A percentile compares a stretch with the other conserved stretches of the same genome.
phyloP scores from a whole-genome alignment of 1,140 invertebrate genomes.

The Drosophila auraria region DNA sequence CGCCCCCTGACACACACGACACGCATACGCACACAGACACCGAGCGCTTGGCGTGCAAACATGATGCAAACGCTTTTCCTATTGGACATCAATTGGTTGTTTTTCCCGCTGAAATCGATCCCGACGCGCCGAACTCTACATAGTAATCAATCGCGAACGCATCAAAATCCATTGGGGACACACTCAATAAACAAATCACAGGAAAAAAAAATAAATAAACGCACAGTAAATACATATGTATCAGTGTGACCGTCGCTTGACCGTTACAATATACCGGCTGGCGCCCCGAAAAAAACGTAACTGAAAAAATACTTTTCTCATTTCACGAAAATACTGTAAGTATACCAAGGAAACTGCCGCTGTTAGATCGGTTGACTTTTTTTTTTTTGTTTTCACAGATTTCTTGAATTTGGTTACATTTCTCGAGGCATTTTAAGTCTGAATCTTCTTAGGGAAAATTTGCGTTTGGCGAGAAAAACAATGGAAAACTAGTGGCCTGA shows the following conservation, averaged over 20 bases:
- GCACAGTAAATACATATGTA: conserved; percentile 30
- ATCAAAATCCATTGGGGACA: conserved; percentile 2
- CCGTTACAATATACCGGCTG: conserved; percentile 4
- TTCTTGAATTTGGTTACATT: no score
- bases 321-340: no score
- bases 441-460: no score
- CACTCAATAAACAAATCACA: conserved; percentile 58
- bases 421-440: no score
- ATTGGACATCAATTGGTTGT: conserved; percentile 37
- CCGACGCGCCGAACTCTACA: neutral
- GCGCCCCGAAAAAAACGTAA: no score
- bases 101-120: conserved; percentile 8
- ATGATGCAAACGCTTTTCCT: conserved; percentile 60
- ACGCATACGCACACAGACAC: conserved; percentile 29
- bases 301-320: no score
- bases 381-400: no score
- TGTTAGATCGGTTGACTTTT: no score
- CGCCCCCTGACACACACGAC: conserved; percentile 25
- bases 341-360: no score
- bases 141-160: neutral
- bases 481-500: no score
- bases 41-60: conserved; percentile 41
- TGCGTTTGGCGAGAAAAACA: no score
- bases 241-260: conserved; percentile 3
- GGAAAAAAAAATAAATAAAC: conserved; percentile 57